Evolutionary conservation across 2,888 invertebrate species (phyloP).

Genomic region (Tetropium fuscum): DNA sequence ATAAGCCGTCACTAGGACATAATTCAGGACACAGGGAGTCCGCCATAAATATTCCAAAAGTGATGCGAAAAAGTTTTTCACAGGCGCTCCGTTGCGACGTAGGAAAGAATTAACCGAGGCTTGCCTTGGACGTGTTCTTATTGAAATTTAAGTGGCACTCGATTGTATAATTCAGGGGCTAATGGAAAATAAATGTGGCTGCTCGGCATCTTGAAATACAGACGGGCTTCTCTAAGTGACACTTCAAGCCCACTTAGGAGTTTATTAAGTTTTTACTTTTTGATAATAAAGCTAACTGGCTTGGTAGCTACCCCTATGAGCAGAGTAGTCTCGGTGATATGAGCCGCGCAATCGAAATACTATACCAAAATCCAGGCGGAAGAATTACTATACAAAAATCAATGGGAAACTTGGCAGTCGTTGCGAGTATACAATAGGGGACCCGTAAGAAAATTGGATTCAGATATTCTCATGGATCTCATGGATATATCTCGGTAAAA

Average conservation of each 20-base stretch:
- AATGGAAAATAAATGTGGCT: conserved; percentile 57
- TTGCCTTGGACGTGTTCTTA: conserved; percentile 43
- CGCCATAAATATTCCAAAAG: conserved; percentile 22
- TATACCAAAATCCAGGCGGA: too few species aligned
- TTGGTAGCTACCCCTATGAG: too few species aligned
- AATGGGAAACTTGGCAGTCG: too few species aligned
- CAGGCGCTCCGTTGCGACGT: conserved; percentile 31
- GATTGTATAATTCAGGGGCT: conserved; percentile 56
- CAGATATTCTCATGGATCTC: too few species aligned
- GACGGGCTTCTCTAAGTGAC: conserved; percentile 42
- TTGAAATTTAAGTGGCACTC: conserved; percentile 53
- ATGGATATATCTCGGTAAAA: too few species aligned
- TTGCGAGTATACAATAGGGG: too few species aligned
- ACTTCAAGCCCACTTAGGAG: conserved; percentile 44
- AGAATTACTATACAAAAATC: too few species aligned
- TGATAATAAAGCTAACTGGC: conserved; percentile 36
- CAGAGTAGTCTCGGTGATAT: too few species aligned
- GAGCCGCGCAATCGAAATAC: too few species aligned
- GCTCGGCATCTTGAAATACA: conserved; percentile 45
- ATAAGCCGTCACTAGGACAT: conserved; percentile 22
- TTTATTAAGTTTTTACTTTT: conserved; percentile 46
- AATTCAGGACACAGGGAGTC: conserved; percentile 17
- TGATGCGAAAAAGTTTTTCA: conserved; percentile 31
- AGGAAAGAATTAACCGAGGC: conserved; percentile 40
- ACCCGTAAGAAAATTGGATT: too few species aligned